Percentiles rank a stretch among this genome's conserved stretches.
phyloP scores from a whole-genome alignment of 2,797 vertebrate species.

The Hypotaenidia philippensis region DNA sequence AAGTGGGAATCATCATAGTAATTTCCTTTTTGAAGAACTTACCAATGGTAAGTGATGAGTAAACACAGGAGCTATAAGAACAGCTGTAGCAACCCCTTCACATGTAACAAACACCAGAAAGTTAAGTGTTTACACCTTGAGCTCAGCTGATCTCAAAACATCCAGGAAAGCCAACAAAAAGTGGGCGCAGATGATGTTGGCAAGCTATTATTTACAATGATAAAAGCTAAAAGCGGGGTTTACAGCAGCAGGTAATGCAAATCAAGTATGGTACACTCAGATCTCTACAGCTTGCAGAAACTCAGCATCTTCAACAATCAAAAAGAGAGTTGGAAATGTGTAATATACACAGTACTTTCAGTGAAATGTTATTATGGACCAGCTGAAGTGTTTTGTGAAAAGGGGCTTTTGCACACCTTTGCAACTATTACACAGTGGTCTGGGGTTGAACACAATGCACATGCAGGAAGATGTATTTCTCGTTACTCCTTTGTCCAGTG shows the following conservation, averaged over 20 bases:
- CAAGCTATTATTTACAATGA: neutral
- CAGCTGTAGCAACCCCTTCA: neutral
- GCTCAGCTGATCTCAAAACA: neutral
- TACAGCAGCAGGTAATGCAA: neutral
- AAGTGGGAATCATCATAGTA: neutral
- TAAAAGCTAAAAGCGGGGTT: neutral
- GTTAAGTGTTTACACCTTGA: neutral
- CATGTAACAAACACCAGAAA: neutral
- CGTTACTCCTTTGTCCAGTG: neutral
- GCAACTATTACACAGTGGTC: neutral
- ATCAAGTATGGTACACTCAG: neutral
- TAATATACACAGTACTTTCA: neutral
- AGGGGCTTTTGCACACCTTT: neutral
- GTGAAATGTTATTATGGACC: neutral
- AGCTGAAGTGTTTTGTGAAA: neutral
- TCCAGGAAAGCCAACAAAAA: neutral
- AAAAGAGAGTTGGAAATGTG: neutral
- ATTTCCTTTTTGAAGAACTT: neutral
- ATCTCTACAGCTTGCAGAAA: neutral
- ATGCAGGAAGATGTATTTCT: neutral
- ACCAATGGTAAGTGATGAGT: neutral
- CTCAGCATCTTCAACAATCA: neutral
- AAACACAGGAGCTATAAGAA: neutral
- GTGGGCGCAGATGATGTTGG: rapidly evolving
- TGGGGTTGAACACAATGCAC: neutral